Base-by-base conservation (phyloP, 2,888 invertebrate genomes). In the Acanthoscelides obtectus region DNA sequence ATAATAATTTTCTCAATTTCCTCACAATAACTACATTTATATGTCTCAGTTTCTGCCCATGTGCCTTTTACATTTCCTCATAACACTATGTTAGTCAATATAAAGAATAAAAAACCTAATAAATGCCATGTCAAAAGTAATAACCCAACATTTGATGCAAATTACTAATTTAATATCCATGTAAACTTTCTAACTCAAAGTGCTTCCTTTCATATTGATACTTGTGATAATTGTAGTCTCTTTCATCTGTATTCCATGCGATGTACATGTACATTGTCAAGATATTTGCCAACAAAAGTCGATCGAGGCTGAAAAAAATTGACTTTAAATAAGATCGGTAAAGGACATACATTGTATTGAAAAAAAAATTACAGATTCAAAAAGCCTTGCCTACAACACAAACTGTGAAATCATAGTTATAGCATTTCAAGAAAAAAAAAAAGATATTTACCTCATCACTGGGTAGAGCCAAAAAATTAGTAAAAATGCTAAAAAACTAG, bases 381-480 rank as follows among this genome's bases (percentile, higher is more conserved):
- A n/a, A n/a, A n/a, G n/a, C n/a, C n/a, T n/a, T n/a, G n/a, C n/a
- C n/a, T n/a, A n/a, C n/a, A n/a, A n/a, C n/a, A n/a, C n/a, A n/a
- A n/a, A n/a, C n/a, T n/a, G n/a, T n/a, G n/a, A n/a, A n/a, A n/a
- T n/a, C n/a, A n/a, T n/a, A n/a, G n/a, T n/a, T n/a, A n/a, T n/a
- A n/a, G n/a, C n/a, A n/a, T n/a, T n/a, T n/a, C n/a, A n/a, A n/a
- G n/a, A n/a, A n/a, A n/a, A n/a, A n/a, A n/a, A n/a, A n/a, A n/a
- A n/a, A 25, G 20, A 17, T 64, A 75, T 79, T 82, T 83, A 86
- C 85, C 88, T 90, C 91, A 91, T 90, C 0, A 88, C 81, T 70
- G 91, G 90, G 73, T 86, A 86, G 68, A 86, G 81, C 88, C 90
- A 90, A 64, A 91, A 84, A 72, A 91, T 87, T 0, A 88, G 77